These are phyloP conservation scores for Zoroaster sp. DNA, from an alignment of 53 echinoderm and acorn worm species.

Conservation along the genomic window DNA sequence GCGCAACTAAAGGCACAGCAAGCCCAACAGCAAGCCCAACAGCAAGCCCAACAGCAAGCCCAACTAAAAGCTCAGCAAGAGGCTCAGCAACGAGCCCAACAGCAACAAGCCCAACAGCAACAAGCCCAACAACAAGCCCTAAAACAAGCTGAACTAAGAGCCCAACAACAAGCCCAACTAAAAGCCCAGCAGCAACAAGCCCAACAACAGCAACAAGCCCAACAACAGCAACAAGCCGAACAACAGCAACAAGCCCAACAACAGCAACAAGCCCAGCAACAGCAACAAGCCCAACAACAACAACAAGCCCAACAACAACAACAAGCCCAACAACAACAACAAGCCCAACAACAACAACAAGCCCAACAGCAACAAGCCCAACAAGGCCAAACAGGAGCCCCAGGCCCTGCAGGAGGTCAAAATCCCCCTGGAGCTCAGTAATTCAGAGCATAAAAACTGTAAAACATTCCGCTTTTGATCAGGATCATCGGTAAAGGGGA, in stretches of 20 bases:
- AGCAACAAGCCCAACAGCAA: constrained; percentile 9
- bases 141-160: constrained; percentile 43
- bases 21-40: neutral
- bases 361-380: neutral
- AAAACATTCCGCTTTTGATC: constrained; percentile 16
- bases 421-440: constrained; percentile 18
- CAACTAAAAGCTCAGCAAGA: constrained; percentile 12
- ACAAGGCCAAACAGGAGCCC: neutral
- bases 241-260: constrained; percentile 13
- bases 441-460: neutral
- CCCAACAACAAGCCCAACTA: constrained; percentile 46
- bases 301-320: constrained; percentile 36
- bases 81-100: constrained; percentile 15
- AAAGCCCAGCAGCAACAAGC: constrained; percentile 25
- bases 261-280: constrained; percentile 9
- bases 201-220: constrained; percentile 21
- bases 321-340: neutral
- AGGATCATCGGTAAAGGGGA: neutral
- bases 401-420: neutral
- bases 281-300: neutral
- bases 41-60: neutral
- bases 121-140: constrained; percentile 14
- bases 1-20: constrained; percentile 19
- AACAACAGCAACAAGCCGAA: neutral
- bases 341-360: neutral